A percentile compares a stretch with the other conserved stretches of the same genome.
Evolutionary conservation across 1,140 invertebrate genomes (phyloP).

Genomic region (Neodiprion virginianus): DNA sequence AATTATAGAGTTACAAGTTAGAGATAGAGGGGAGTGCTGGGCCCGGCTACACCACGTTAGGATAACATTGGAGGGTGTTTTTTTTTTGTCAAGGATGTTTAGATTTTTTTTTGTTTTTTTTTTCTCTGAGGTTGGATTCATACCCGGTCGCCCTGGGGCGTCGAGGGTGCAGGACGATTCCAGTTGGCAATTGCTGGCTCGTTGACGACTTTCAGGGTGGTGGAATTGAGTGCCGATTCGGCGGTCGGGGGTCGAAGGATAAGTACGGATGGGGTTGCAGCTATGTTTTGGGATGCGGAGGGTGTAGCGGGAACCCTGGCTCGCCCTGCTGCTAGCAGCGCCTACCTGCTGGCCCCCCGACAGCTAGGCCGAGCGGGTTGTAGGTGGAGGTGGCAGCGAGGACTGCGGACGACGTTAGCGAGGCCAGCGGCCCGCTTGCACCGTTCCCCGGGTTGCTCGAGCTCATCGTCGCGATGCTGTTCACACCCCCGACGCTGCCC

Average conservation of each 20-base stretch:
- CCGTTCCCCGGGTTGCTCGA: constrained; percentile 12
- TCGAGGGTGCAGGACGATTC: not conserved
- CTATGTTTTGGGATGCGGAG: constrained; percentile 31
- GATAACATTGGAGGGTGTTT: constrained; percentile 26
- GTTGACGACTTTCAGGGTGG: not conserved
- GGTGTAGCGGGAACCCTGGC: constrained; percentile 61
- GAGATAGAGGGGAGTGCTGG: constrained; percentile 53
- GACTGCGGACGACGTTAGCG: constrained; percentile 76
- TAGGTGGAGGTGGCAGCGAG: constrained; percentile 74
- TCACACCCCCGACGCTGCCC: constrained; percentile 34
- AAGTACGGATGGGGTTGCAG: not conserved
- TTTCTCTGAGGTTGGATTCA: not conserved
- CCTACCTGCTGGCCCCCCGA: constrained; percentile 78
- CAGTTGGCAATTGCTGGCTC: not conserved
- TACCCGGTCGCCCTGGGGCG: not conserved
- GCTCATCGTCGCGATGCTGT: constrained; percentile 38
- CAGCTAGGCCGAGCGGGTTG: constrained; percentile 81
- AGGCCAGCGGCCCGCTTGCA: constrained; percentile 67
- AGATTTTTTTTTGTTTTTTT: not conserved
- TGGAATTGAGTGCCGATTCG: not conserved
- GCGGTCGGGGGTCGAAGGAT: not conserved
- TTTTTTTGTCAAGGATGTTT: not conserved
- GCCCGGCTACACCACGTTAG: constrained; percentile 60
- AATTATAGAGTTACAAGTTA: constrained; percentile 18
- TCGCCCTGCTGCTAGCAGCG: constrained; percentile 61